Evolutionary conservation across 1,140 invertebrate species (phyloP), one percentile per base, ranked within the genome.

Genomic region (Spodoptera frugiperda): DNA sequence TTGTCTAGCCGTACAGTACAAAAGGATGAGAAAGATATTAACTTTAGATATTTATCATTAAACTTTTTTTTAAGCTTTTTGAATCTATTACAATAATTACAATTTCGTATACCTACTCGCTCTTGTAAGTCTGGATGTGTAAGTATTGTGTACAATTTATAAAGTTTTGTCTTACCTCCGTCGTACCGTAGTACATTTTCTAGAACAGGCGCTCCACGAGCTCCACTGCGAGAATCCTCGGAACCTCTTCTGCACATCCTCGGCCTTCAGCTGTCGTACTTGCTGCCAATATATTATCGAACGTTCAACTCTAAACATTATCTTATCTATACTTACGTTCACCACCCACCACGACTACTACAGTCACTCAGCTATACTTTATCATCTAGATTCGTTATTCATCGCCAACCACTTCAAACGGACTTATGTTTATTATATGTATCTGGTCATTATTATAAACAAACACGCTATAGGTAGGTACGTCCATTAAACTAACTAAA

Each of bases 161-260:
- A 9, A n/a, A n/a, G n/a, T n/a, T 15, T 14, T 0, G 14, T 9
- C 49, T 51, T 82, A 91, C 91, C 89, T 89, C 80, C 81, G 77
- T 76, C 91, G 84, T 3, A 89, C 78, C 14, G 91, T 91, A 10
- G 85, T 88, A 76, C 91, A 93, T 76, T 82, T 85, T 77, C 85
- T 80, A 0, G 91, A 93, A 78, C 91, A 93, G 11, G 77, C 59
- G 61, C 81, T 92, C 91, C 91, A 93, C 1, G 81, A 19, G 12
- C 79, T 84, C 91, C 91, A 93, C 8, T 85, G 79, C 8, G 91
- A 89, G 63, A 89, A 92, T 0, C 91, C 91, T 53, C 84, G 81
- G 59, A 91, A 91, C 59, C 87, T 88, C 65, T 85, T 88, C 72
- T 91, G 89, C 15, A 90, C 78, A 30, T 91, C 88, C 33, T 82